These are phyloP conservation scores for Eubucco bourcierii DNA, from an alignment of 2,113 vertebrate species.

Conservation along the genomic window DNA sequence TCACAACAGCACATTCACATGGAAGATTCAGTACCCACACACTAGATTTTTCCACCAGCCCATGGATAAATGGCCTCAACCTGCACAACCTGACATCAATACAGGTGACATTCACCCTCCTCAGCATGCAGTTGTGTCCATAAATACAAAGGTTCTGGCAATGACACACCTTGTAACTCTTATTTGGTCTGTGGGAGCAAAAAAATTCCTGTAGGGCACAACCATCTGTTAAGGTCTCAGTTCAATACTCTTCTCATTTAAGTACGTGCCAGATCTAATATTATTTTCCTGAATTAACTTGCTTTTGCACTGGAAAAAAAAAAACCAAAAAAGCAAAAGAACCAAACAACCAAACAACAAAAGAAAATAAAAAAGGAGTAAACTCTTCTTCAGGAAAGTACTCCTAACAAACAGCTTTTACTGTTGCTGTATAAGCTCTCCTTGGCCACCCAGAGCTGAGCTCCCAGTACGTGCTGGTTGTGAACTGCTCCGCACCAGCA, in stretches of 20 bases:
- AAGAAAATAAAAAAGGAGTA: background rate
- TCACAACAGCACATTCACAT: background rate
- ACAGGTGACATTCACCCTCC: background rate
- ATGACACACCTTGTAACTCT: background rate
- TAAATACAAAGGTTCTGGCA: background rate
- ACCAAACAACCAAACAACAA: too few relatives aligned
- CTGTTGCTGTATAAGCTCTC: background rate
- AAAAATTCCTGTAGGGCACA: background rate
- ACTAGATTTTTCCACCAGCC: background rate
- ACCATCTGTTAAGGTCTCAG: background rate
- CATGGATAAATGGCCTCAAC: background rate
- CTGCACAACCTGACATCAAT: background rate
- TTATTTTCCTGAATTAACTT: background rate
- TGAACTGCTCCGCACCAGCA: slow-evolving; percentile 24
- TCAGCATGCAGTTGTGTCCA: background rate
- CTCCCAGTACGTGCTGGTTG: background rate
- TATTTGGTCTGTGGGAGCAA: background rate
- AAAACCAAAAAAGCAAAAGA: too few relatives aligned
- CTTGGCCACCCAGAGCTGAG: background rate
- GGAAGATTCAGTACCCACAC: background rate
- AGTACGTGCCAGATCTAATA: background rate
- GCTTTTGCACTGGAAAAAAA: background rate
- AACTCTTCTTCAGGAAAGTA: background rate
- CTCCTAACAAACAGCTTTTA: background rate
- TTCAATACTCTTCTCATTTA: background rate